Conservation (phyloP, 2,888 invertebrate species). For the Tinea pellionella region DNA sequence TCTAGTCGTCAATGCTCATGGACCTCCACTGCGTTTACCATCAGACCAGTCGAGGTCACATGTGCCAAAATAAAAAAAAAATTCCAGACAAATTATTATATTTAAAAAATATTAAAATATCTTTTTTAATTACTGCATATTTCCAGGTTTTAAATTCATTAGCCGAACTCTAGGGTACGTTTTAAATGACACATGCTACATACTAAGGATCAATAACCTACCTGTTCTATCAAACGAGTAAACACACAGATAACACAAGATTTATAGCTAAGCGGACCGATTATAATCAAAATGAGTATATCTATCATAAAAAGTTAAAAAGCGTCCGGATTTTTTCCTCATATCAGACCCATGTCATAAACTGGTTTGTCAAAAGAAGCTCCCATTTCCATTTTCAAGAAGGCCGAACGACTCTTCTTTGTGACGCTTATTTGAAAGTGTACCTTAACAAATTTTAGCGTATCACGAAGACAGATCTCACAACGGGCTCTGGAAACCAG, state of each 20-base stretch:
- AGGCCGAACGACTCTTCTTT: constrained; percentile 36
- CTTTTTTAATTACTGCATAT: no score
- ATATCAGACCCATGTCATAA: constrained; percentile 1
- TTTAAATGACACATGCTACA: background rate
- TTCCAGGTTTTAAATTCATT: no score
- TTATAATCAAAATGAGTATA: constrained; percentile 11
- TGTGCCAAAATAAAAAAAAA: no score
- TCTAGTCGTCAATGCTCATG: no score
- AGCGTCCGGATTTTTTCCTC: constrained; percentile 7
- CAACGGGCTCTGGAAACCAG: constrained; percentile 26
- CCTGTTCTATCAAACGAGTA: constrained; percentile 1
- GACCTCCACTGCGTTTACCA: no score
- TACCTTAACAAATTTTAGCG: constrained; percentile 53
- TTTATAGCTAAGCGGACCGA: constrained; percentile 9
- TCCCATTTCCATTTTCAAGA: constrained; percentile 53
- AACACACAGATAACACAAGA: constrained; percentile 9
- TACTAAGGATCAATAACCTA: background rate
- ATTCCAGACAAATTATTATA: no score
- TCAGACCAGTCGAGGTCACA: no score
- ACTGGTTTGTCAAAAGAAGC: constrained; percentile 26
- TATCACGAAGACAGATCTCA: constrained; percentile 32
- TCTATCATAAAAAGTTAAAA: constrained; percentile 11
- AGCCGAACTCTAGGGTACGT: no score
- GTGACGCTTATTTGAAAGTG: constrained; percentile 20
- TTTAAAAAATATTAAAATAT: no score